These are phyloP conservation scores for Tuta absoluta DNA, from an alignment of 2,888 invertebrate genomes.

Conservation along the genomic window DNA sequence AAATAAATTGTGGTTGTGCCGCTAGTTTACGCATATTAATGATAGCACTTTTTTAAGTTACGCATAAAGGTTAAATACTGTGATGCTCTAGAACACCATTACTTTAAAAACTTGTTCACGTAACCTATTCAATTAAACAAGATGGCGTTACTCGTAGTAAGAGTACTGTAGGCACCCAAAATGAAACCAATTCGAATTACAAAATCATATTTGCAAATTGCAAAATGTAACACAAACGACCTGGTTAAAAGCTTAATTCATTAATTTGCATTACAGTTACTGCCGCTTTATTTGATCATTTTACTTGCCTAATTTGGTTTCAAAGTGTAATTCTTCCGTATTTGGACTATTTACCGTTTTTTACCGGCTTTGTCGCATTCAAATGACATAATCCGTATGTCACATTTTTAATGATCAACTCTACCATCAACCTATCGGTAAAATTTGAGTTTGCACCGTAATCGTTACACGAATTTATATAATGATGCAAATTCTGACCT, in stretches of 20 bases:
- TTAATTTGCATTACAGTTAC: conserved; percentile 5
- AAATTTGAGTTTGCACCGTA: conserved; percentile 3
- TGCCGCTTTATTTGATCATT: not conserved
- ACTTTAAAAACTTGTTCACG: not conserved
- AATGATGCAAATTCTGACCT: conserved; percentile 7
- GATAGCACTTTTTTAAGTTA: not conserved
- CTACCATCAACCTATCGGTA: not conserved
- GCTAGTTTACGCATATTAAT: conserved; percentile 15
- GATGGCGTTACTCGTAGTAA: too few relatives aligned
- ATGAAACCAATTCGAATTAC: not conserved
- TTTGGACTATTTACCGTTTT: conserved; percentile 13
- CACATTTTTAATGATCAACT: not conserved
- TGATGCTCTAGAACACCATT: not conserved
- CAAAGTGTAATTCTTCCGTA: conserved; percentile 5
- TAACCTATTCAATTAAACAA: too few relatives aligned
- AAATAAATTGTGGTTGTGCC: conserved; percentile 8
- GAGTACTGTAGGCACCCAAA: not conserved
- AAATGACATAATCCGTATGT: conserved; percentile 10
- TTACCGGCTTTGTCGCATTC: conserved; percentile 5
- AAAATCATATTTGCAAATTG: not conserved
- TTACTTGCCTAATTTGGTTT: not conserved
- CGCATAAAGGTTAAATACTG: not conserved
- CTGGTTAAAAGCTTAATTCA: not conserved
- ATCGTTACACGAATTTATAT: conserved; percentile 2
- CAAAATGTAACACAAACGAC: not conserved